These are phyloP conservation scores for Benthosema pterotum DNA, from an alignment of 2,797 vertebrate genomes.

Conservation along the genomic window DNA sequence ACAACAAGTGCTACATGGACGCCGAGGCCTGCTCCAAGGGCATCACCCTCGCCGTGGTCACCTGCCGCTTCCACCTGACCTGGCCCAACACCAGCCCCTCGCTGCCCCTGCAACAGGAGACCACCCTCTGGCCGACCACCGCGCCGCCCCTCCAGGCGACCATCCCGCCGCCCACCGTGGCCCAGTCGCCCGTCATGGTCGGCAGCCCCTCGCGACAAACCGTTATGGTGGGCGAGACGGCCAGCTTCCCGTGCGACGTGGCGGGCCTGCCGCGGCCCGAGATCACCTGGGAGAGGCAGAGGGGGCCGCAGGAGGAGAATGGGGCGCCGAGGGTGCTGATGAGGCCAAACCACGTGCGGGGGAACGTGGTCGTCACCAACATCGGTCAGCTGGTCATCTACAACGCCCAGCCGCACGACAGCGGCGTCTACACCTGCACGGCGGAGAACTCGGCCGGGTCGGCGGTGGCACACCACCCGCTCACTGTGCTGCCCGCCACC, in stretches of 20 bases:
- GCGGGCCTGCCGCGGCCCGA: slow-evolving; percentile 84
- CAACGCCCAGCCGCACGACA: slow-evolving; percentile 84
- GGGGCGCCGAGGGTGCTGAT: slow-evolving; percentile 83
- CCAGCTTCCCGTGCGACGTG: slow-evolving; percentile 88
- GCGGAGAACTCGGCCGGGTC: slow-evolving; percentile 87
- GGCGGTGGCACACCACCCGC: slow-evolving; percentile 83
- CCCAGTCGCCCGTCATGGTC: slow-evolving; percentile 75
- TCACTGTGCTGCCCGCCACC: slow-evolving; percentile 83
- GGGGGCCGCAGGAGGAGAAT: slow-evolving; percentile 78
- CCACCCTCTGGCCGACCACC: slow-evolving; percentile 81
- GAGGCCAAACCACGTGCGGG: slow-evolving; percentile 86
- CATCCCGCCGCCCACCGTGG: slow-evolving; percentile 59
- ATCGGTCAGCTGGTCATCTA: slow-evolving; percentile 90
- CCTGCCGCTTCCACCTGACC: slow-evolving; percentile 85
- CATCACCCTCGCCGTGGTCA: slow-evolving; percentile 82
- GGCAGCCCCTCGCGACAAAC: slow-evolving; percentile 79
- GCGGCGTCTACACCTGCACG: slow-evolving; percentile 86
- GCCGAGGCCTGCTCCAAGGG: slow-evolving; percentile 97
- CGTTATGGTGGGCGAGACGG: slow-evolving; percentile 82
- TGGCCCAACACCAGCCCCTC: slow-evolving; percentile 85
- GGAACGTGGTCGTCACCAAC: slow-evolving; percentile 90
- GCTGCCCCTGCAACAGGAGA: slow-evolving; percentile 78
- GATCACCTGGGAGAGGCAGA: slow-evolving; percentile 88
- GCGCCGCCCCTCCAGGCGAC: slow-evolving; percentile 77
- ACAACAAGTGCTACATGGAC: slow-evolving; percentile 99